Evolutionary conservation across 2,888 invertebrate species (phyloP), one percentile per base, ranked within the genome.

Genomic region (Parnassius apollo): DNA sequence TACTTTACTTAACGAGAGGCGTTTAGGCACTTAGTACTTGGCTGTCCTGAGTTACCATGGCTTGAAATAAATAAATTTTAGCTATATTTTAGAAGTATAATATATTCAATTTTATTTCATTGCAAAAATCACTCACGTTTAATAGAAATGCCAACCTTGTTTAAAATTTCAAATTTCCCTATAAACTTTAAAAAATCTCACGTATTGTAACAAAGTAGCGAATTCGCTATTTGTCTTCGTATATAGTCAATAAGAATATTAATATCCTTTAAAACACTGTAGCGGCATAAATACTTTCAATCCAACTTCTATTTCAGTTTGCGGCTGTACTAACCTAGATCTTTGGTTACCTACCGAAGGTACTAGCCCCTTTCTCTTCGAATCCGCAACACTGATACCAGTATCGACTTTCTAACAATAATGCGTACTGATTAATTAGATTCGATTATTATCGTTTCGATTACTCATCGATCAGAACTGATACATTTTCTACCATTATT

Each of bases 371-470:
- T 88, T 88, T 89, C 89, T 88, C 88, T 85, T 82, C 75, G 74
- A 77, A 76, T 79, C 79, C 67, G 75, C 76, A 76, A 77, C 71
- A 75, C 76, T 78, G 76, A 79, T 80, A 74, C 73, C 73, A 74
- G 75, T 76, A 80, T 83, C 80, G 70, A 81, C 90, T 91, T 91
- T 90, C 90, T 89, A 88, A 77, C 76, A 74, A 78, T 82, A 86
- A 86, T 85, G 83, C 88, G 85, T 83, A 85, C 83, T 82, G 88
- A 89, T 91, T 89, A 90, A 91, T 91, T 88, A 86, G 83, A 79
- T 80, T 82, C 86, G 88, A 88, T 89, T 85, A 81, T 74, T 80
- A 81, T 80, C 76, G 77, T 78, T 75, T 71, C 72, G 76, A 83
- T 80, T 81, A 81, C 78, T 72, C 18, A 35, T 70, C 68, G 77